Conservation (phyloP, 2,888 invertebrate species). For the Tanytarsus gracilentus region DNA sequence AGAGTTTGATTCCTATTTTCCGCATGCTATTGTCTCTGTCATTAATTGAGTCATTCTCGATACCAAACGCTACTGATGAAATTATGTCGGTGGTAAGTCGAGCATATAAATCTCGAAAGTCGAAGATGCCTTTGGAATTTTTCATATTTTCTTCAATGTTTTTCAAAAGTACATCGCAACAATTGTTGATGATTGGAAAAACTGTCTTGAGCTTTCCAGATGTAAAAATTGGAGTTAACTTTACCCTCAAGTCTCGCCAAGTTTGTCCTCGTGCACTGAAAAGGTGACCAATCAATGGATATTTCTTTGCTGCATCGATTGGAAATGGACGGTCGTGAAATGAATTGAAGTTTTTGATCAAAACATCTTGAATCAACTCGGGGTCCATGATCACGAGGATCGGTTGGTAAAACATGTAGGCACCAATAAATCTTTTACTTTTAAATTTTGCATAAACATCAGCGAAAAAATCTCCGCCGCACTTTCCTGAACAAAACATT, state of each 20-base stretch:
- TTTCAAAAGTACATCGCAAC: slow-evolving; percentile 47
- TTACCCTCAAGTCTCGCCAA: slow-evolving; percentile 55
- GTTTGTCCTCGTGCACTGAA: slow-evolving; percentile 49
- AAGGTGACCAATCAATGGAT: slow-evolving; percentile 52
- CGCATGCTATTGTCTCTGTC: slow-evolving; percentile 40
- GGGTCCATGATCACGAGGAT: slow-evolving; percentile 54
- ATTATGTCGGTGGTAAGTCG: slow-evolving; percentile 43
- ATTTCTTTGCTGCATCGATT: slow-evolving; percentile 49
- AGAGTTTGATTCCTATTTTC: slow-evolving; percentile 33
- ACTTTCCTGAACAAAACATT: slow-evolving; percentile 39
- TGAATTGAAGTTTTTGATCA: slow-evolving; percentile 53
- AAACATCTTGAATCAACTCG: slow-evolving; percentile 51
- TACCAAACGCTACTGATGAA: slow-evolving; percentile 44
- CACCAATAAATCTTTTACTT: slow-evolving; percentile 43
- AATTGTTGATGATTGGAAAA: slow-evolving; percentile 51
- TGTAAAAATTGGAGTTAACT: slow-evolving; percentile 58
- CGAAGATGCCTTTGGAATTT: slow-evolving; percentile 41
- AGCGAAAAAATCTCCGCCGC: slow-evolving; percentile 53
- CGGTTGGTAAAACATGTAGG: slow-evolving; percentile 54
- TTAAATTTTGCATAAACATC: slow-evolving; percentile 51
- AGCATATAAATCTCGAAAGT: slow-evolving; percentile 41
- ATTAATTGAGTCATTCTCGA: slow-evolving; percentile 42
- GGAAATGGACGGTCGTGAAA: slow-evolving; percentile 58
- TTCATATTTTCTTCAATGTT: slow-evolving; percentile 40
- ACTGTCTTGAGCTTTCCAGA: slow-evolving; percentile 57